These are phyloP conservation scores for Drosophila equinoxialis DNA, from an alignment of 1,140 invertebrate genomes.

Conservation along the genomic window DNA sequence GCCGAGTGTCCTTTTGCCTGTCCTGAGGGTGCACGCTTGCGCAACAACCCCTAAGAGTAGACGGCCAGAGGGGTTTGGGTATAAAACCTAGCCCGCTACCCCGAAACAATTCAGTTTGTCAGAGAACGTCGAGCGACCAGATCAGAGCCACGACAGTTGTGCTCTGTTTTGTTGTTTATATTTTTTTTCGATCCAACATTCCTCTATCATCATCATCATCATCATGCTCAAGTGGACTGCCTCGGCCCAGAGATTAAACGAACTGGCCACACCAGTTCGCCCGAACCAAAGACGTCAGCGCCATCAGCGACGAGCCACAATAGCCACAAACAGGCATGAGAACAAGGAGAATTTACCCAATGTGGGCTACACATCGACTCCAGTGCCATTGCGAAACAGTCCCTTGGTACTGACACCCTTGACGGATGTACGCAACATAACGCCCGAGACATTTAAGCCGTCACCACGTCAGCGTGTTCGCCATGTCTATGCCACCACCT, in stretches of 20 bases:
- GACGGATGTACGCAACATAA: slow-evolving; percentile 73
- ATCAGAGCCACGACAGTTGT: slow-evolving; percentile 25
- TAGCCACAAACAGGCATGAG: slow-evolving; percentile 18
- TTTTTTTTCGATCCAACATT: slow-evolving; percentile 23
- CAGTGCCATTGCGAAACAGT: slow-evolving; percentile 69
- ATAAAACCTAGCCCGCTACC: slow-evolving; percentile 57
- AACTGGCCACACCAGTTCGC: slow-evolving; percentile 24
- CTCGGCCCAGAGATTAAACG: slow-evolving; percentile 61
- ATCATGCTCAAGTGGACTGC: slow-evolving; percentile 79
- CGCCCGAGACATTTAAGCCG: slow-evolving; percentile 46
- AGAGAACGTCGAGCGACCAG: slow-evolving; percentile 66
- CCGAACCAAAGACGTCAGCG: slow-evolving; percentile 28
- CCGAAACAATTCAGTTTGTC: slow-evolving; percentile 76
- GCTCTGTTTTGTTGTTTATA: slow-evolving; percentile 1
- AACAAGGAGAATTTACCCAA: slow-evolving; percentile 64
- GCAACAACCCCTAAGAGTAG: slow-evolving; percentile 65
- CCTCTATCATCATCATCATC: slow-evolving; percentile 20
- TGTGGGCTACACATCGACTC: slow-evolving; percentile 64
- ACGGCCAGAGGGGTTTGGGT: slow-evolving; percentile 26
- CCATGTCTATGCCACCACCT: slow-evolving; percentile 65
- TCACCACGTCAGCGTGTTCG: slow-evolving; percentile 40
- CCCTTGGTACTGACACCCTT: slow-evolving; percentile 71
- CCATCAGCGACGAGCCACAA: slow-evolving; percentile 47
- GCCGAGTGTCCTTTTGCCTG: slow-evolving; percentile 20
- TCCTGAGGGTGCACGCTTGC: slow-evolving; percentile 62